Base-by-base conservation (phyloP, 2,113 vertebrate species). In the Erinaceus europaeus region DNA sequence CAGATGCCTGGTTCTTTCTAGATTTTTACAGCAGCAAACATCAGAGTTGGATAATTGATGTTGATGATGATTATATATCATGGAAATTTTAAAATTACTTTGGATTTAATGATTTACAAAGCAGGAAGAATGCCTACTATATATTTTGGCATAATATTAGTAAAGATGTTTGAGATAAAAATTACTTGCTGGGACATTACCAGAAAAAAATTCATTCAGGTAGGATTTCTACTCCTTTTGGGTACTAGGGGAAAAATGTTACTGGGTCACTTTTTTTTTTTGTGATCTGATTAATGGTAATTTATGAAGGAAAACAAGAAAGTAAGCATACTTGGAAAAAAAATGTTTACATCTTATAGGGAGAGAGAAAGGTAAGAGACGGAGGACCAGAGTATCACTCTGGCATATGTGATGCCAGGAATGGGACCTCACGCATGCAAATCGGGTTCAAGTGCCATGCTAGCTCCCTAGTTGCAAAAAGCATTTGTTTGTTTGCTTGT, bases 91-190 rank as follows among this genome's bases (percentile, higher is more conserved):
- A 73, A n/a, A 76, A 77, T 72, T 69, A 69, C 40, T 48, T 88
- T 92, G 29, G 12, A 75, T 75, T 91, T 88, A 87, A 71, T 85
- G 53, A 52, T 57, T 83, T 78, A 40, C 67, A 83, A 79, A 82
- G 50, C 27, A 78, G 34, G n/a, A 75, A 29, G 65, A 86, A 34
- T 90, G 5, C 13, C 20, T 77, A n/a, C 74, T 84, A 38, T 74
- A 50, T 78, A 17, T 62, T 89, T 62, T 78, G 42, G 18, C 77
- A 68, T 82, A 40, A 52, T 57, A 83, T 83, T 18, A 44, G 21
- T 79, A 84, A 88, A 80, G 20, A 29, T 52, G 8, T 40, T 69
- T 69, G 46, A 32, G 72, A 65, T 90, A 89, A 84, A 79, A 85
- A 74, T 42, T 48, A 68, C 74, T 86, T 85, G 23, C 52, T 74